These are phyloP conservation scores for Lottia gigantea DNA, from an alignment of 2,888 invertebrate genomes.

Conservation along the genomic window DNA sequence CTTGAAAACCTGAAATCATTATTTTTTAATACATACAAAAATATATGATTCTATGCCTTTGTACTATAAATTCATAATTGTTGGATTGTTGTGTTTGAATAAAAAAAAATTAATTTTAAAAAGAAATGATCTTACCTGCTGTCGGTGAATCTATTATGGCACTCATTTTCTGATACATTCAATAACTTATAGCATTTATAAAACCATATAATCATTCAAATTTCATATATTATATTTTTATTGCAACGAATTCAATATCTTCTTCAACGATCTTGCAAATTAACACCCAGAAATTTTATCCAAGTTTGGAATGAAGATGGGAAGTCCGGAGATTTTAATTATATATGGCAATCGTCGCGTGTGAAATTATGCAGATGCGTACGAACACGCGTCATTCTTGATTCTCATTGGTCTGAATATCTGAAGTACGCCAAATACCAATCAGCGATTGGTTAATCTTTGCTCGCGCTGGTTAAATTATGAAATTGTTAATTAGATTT, in stretches of 20 bases:
- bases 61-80: too few species aligned
- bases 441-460: neutral
- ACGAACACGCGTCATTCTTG: conserved; percentile 4
- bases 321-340: neutral
- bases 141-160: neutral
- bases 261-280: too few species aligned
- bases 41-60: too few species aligned
- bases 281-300: too few species aligned
- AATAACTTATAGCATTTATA: neutral
- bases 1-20: too few species aligned
- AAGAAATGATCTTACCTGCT: neutral
- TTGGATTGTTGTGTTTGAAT: neutral
- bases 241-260: too few species aligned
- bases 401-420: neutral
- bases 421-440: neutral
- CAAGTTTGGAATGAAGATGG: neutral
- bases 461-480: conserved; percentile 10
- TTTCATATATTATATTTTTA: neutral
- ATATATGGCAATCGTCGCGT: neutral
- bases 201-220: neutral
- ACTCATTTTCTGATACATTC: conserved; percentile 1
- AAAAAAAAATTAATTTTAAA: neutral
- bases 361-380: conserved; percentile 7
- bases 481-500: conserved; percentile 4
- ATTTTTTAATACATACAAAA: too few species aligned